Percentiles rank a stretch among this genome's conserved stretches.
phyloP scores from a whole-genome alignment of 2,888 invertebrate species.

The Epirrhoe alternata region DNA sequence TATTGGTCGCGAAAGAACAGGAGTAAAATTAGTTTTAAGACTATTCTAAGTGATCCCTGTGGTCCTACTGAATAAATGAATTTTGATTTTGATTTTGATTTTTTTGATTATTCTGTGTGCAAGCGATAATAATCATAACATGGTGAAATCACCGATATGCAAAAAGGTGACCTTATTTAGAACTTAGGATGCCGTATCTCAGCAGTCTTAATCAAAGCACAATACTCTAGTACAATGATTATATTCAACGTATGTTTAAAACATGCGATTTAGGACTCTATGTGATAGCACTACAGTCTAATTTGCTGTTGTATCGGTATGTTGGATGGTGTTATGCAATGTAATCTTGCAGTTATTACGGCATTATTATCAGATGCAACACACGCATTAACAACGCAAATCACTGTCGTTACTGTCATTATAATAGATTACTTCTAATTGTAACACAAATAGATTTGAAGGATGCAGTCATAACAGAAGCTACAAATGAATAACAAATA shows the following conservation, averaged over 20 bases:
- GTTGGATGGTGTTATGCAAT: slow-evolving; percentile 17
- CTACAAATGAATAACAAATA: not conserved
- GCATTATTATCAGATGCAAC: slow-evolving; percentile 13
- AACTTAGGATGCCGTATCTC: not conserved
- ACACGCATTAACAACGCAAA: slow-evolving; percentile 13
- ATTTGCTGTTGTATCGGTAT: not conserved
- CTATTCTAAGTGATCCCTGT: too few relatives aligned
- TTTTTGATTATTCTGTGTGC: too few relatives aligned
- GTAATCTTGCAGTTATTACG: not conserved
- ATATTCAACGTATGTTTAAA: not conserved
- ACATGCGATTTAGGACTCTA: not conserved
- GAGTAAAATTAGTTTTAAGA: too few relatives aligned
- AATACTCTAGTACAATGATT: too few relatives aligned
- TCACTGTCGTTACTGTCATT: slow-evolving; percentile 13
- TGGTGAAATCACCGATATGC: not conserved
- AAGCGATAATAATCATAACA: not conserved
- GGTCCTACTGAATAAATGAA: too few relatives aligned
- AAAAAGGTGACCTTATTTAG: not conserved
- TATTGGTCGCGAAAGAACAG: too few relatives aligned
- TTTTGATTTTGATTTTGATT: too few relatives aligned
- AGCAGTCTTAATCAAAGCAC: too few relatives aligned
- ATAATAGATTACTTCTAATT: slow-evolving; percentile 14
- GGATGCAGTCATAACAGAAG: slow-evolving; percentile 18
- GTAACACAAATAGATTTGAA: slow-evolving; percentile 6
- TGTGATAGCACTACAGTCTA: not conserved